Percentiles rank a stretch among this genome's conserved stretches.
Conservation (phyloP, 2,113 vertebrate genomes). For the Elgaria multicarinata region DNA sequence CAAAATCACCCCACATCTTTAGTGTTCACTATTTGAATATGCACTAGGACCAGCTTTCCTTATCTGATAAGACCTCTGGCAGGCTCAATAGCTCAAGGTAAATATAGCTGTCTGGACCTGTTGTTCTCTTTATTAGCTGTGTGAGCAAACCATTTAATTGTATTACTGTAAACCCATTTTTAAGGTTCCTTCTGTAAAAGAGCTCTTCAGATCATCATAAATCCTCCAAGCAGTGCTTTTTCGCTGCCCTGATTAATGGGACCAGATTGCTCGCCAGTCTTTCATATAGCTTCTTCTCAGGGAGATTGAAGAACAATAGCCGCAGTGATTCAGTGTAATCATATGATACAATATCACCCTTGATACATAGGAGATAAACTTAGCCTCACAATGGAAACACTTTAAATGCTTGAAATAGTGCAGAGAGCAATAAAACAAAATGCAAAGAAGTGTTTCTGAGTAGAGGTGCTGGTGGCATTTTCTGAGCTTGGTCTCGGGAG, state of each 20-base stretch:
- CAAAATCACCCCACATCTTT: fast-evolving
- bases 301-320: neutral
- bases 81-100: neutral
- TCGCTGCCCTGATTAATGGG: slow-evolving; percentile 35
- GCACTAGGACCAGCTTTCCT: neutral
- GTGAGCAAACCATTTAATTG: slow-evolving; percentile 25
- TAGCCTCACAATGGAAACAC: slow-evolving; percentile 9
- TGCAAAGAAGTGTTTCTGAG: neutral
- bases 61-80: slow-evolving; percentile 9
- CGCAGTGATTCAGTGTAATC: neutral
- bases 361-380: neutral
- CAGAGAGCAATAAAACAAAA: too few species aligned
- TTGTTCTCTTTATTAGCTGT: slow-evolving; percentile 41
- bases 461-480: neutral
- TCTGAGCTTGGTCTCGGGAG: neutral
- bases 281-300: slow-evolving; percentile 33
- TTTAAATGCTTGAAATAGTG: too few species aligned
- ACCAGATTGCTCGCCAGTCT: slow-evolving; percentile 26
- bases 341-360: fast-evolving
- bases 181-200: slow-evolving; percentile 35
- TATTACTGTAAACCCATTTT: slow-evolving; percentile 10
- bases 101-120: neutral
- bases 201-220: slow-evolving; percentile 27
- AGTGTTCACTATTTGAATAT: fast-evolving
- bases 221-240: slow-evolving; percentile 8